Conservation (phyloP, 1,140 invertebrate species). For the Aphelenchoides avenae region DNA sequence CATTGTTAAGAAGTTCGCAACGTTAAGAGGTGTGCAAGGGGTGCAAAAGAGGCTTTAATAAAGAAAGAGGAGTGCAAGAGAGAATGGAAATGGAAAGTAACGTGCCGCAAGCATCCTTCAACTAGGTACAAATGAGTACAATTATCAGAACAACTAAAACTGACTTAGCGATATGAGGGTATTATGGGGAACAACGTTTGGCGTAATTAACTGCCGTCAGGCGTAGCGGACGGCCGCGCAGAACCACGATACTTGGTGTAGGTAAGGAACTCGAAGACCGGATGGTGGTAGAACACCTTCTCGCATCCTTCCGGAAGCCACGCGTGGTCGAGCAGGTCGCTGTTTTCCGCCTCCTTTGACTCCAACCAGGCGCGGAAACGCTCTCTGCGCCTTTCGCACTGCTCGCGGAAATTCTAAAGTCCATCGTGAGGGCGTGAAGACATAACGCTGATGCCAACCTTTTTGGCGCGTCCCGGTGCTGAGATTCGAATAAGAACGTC, state of each 20-base stretch:
- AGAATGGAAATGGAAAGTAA: background rate
- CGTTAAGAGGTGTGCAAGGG: too few relatives aligned
- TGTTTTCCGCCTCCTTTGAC: too few relatives aligned
- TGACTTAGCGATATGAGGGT: too few relatives aligned
- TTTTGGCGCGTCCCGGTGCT: constrained; percentile 8
- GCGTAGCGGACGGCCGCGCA: background rate
- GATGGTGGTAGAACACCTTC: background rate
- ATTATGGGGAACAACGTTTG: too few relatives aligned
- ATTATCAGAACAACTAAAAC: background rate
- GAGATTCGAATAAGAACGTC: constrained; percentile 10
- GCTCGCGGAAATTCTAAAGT: background rate
- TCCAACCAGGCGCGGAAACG: background rate
- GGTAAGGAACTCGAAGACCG: background rate
- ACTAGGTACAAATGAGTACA: background rate
- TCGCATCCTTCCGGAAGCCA: background rate
- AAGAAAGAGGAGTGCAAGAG: background rate
- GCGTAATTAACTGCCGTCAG: background rate
- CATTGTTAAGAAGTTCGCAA: too few relatives aligned
- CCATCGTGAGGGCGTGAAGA: constrained; percentile 2
- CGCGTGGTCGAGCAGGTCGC: background rate
- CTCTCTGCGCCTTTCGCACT: background rate
- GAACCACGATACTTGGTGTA: background rate
- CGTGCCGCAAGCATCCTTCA: background rate
- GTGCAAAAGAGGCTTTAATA: too few relatives aligned
- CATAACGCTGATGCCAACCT: constrained; percentile 13